Conservation (phyloP, 2,797 vertebrate species). For the Sebastes steindachneri region DNA sequence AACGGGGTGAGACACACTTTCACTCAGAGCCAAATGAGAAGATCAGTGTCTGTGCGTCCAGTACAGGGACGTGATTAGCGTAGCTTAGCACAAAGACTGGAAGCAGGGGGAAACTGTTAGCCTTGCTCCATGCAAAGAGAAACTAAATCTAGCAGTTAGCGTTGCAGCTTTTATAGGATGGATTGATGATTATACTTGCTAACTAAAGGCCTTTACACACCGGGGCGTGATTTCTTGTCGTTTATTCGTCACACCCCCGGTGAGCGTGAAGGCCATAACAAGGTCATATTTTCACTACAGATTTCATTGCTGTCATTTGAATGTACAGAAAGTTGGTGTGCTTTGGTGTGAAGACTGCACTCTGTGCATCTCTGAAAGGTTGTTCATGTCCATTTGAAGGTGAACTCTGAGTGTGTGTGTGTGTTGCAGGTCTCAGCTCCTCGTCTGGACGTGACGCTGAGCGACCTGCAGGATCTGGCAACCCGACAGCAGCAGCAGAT, state of each 20-base stretch:
- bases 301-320: not conserved
- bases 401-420: constrained; percentile 19
- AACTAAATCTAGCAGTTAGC: not conserved
- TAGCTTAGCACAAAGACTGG: constrained; percentile 5
- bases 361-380: not conserved
- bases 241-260: too few relatives aligned
- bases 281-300: not conserved
- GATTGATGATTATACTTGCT: not conserved
- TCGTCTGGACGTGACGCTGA: constrained; percentile 89
- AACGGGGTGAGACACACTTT: constrained; percentile 87
- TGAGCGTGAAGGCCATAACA: too few relatives aligned
- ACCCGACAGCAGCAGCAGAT: constrained; percentile 93
- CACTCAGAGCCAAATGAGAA: not conserved
- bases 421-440: constrained; percentile 82
- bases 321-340: not conserved
- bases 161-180: not conserved
- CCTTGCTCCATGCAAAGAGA: not conserved
- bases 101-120: not conserved
- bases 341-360: not conserved
- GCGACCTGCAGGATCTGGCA: constrained; percentile 93
- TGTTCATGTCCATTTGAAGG: not conserved
- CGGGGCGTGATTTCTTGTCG: too few relatives aligned
- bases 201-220: too few relatives aligned
- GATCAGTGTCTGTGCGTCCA: not conserved
- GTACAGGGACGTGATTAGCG: not conserved